A percentile compares a stretch with the other conserved stretches of the same genome.
Evolutionary conservation across 2,888 invertebrate species (phyloP).

Genomic region (Trichogramma evanescens): DNA sequence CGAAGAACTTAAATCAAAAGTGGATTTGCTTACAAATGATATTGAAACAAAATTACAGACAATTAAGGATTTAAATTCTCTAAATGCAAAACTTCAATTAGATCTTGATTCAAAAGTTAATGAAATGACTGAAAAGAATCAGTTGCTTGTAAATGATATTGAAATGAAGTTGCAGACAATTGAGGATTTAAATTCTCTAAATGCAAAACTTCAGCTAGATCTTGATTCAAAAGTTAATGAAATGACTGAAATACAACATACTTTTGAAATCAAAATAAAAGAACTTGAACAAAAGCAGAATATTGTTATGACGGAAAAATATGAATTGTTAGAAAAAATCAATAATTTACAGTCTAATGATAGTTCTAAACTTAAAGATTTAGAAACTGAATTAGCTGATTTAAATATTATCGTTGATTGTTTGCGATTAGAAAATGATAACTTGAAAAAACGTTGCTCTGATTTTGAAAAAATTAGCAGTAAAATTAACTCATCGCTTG

Average conservation of each 20-base stretch:
- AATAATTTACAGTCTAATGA: neutral
- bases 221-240: slow-evolving; percentile 9
- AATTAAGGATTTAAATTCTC: slow-evolving; percentile 2
- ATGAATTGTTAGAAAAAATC: slow-evolving; percentile 13
- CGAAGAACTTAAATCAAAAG: neutral
- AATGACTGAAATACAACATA: neutral
- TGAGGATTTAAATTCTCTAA: slow-evolving; percentile 6
- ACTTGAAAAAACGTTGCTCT: neutral
- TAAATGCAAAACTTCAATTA: slow-evolving; percentile 2
- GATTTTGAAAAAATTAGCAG: neutral
- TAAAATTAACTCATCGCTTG: neutral
- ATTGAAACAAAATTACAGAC: slow-evolving; percentile 2
- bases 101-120: slow-evolving; percentile 7
- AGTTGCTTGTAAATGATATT: neutral
- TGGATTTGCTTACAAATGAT: neutral
- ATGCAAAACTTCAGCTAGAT: neutral
- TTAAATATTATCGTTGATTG: neutral
- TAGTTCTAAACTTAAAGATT: neutral
- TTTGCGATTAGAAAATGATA: slow-evolving; percentile 4
- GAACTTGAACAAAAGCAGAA: slow-evolving; percentile 12
- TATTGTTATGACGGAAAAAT: slow-evolving; percentile 10
- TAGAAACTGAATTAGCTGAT: neutral
- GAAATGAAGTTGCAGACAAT: slow-evolving; percentile 1
- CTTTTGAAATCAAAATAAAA: slow-evolving; percentile 3
- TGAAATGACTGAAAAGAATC: neutral